Evolutionary conservation across 2,113 vertebrate species (phyloP).

Genomic region (Scomber japonicus): DNA sequence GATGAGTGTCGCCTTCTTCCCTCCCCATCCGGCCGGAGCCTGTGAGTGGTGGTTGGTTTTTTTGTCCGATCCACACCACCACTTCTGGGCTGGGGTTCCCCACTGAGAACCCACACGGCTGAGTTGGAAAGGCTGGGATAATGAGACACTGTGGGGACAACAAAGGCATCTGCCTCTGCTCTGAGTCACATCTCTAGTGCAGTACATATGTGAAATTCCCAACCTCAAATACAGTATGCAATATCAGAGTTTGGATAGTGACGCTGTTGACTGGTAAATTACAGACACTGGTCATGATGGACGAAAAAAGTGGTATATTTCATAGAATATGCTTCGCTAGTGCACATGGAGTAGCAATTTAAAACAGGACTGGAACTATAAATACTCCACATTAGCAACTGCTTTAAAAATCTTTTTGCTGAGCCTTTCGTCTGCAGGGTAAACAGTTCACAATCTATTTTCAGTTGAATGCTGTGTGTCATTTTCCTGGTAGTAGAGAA

Average conservation of each 20-base stretch:
- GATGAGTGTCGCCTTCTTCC: constrained; percentile 71
- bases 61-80: constrained; percentile 69
- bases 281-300: constrained; percentile 29
- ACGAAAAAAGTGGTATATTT: constrained; percentile 21
- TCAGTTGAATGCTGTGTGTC: constrained; percentile 19
- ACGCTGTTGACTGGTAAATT: constrained; percentile 58
- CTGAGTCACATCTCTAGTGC: constrained; percentile 47
- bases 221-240: constrained; percentile 54
- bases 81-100: constrained; percentile 72
- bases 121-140: constrained; percentile 64
- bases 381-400: constrained; percentile 31
- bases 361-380: constrained; percentile 28
- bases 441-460: constrained; percentile 14
- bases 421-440: neutral
- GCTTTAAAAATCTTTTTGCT: constrained; percentile 8
- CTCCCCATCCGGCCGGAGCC: constrained; percentile 68
- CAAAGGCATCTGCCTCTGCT: constrained; percentile 55
- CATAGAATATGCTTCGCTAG: constrained; percentile 15
- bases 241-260: constrained; percentile 48
- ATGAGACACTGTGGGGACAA: constrained; percentile 71
- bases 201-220: constrained; percentile 66
- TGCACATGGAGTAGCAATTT: constrained; percentile 33
- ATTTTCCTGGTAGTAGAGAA: constrained; percentile 35
- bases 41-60: constrained; percentile 66
- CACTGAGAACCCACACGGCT: constrained; percentile 60